Evolutionary conservation across 2,888 invertebrate genomes (phyloP).

Genomic region (Metopia argyrocephala): DNA sequence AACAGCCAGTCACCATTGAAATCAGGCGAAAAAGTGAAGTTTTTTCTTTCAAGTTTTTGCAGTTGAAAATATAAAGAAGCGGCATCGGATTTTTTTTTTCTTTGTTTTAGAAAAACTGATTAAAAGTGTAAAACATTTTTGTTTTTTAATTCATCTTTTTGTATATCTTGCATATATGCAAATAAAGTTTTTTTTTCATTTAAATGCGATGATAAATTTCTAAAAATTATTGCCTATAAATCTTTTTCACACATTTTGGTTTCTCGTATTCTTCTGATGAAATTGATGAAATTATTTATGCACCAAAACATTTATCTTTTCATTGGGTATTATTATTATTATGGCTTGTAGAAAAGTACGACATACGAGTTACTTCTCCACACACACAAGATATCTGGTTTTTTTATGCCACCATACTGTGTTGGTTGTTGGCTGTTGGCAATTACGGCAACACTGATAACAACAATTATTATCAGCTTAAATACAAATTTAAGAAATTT

Average conservation of each 20-base stretch:
- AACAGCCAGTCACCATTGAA: too few species aligned
- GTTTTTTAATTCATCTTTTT: too few species aligned
- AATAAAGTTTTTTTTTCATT: not conserved
- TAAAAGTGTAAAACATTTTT: too few species aligned
- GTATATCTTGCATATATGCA: too few species aligned
- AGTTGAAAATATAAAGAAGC: not conserved
- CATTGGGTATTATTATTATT: not conserved
- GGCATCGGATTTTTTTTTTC: not conserved
- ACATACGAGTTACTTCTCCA: too few species aligned
- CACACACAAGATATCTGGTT: not conserved
- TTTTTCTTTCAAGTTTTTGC: too few species aligned
- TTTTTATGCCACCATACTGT: not conserved
- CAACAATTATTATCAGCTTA: conserved; percentile 60
- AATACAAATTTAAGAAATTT: conserved; percentile 48
- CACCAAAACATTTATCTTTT: not conserved
- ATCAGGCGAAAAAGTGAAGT: too few species aligned
- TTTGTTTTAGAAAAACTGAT: too few species aligned
- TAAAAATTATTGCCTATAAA: not conserved
- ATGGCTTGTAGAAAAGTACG: too few species aligned
- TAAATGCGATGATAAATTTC: not conserved
- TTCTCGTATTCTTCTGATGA: too few species aligned
- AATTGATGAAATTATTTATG: not conserved
- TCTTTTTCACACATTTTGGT: not conserved
- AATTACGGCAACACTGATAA: conserved; percentile 53
- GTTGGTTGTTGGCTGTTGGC: too few species aligned